Conservation (phyloP, 1,140 invertebrate genomes). For the Orchestia grillus region DNA sequence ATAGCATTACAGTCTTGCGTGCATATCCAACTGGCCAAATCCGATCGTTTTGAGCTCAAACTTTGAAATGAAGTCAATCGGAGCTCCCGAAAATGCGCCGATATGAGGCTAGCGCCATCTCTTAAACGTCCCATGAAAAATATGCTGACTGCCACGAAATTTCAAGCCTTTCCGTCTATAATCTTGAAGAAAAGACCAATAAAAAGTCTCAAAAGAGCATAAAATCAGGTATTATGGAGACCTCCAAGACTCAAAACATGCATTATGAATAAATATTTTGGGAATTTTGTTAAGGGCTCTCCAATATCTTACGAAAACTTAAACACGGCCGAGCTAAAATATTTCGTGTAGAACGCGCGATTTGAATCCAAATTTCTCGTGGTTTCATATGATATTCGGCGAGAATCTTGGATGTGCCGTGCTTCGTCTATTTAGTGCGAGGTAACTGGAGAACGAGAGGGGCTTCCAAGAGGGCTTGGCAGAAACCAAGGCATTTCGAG, state of each 20-base stretch:
- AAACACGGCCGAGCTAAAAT: neutral
- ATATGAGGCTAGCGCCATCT: conserved; percentile 54
- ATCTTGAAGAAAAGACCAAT: conserved; percentile 52
- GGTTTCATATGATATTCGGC: conserved; percentile 6
- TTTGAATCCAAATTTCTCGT: conserved; percentile 11
- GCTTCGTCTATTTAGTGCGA: conserved; percentile 28
- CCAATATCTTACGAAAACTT: neutral
- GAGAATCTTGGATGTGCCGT: conserved; percentile 23
- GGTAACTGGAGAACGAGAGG: conserved; percentile 40
- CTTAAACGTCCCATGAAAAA: conserved; percentile 53
- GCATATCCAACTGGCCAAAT: conserved; percentile 11
- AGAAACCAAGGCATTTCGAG: conserved; percentile 50
- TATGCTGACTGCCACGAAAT: conserved; percentile 54
- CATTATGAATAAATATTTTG: conserved; percentile 55
- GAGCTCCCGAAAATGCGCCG: conserved; percentile 51
- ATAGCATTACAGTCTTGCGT: neutral
- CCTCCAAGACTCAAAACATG: conserved; percentile 13
- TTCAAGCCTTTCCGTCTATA: conserved; percentile 16
- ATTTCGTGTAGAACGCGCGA: neutral
- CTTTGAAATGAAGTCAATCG: conserved; percentile 55
- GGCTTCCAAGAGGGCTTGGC: neutral
- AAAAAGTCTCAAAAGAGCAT: conserved; percentile 34
- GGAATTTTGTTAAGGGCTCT: conserved; percentile 33
- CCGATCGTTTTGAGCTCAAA: conserved; percentile 45
- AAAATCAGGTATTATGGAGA: conserved; percentile 46